Base-by-base conservation (phyloP, 2,797 vertebrate species). In the Brachymystax lenok region DNA sequence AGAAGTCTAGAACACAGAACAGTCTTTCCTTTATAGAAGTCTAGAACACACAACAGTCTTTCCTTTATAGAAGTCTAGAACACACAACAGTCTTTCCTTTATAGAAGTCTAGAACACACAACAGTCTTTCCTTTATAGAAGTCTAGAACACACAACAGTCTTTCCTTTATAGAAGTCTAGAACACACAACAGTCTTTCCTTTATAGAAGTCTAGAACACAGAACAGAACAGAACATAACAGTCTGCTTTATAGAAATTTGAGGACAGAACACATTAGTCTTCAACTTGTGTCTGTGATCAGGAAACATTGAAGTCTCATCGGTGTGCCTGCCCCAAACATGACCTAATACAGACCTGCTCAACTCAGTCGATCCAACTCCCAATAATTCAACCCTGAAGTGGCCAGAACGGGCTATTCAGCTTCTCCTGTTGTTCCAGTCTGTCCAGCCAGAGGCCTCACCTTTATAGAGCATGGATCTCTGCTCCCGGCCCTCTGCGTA, bases 91-190 rank as follows among this genome's bases (percentile, higher is more conserved):
- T 98, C 88, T 96, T 98, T 72, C 97, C 97, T 75, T 94, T 95
- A 82, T 95, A 95, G 88, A 98, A 97, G 92, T 98, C 97, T 99
- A 88, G 1, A 76, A 19, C 75, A 19, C 24, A 30, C 8, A 35
- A 27, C 63, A 2, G 96, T 98, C 89, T 96, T 98, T 68, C 97
- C 97, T 74, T 93, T 94, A 82, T 95, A 33, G 33, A 33, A 33
- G 5, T 33, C 33, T 33, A 33, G 4, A 33, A 33, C 33, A 5
- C 33, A 33, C 5, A 33, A 5, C 33, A 33, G 97, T 97, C 89
- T 96, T 98, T 71, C 97, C 97, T 74, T 93, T 94, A 82, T 95
- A 95, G 88, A 98, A 98, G 92, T 98, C 97, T 99, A 87, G 1
- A 76, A 17, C 33, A 54, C 52, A 54, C 4, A 19, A 19, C 4